Evolutionary conservation across 2,888 invertebrate species (phyloP).

Genomic region (Tetragonisca angustula): DNA sequence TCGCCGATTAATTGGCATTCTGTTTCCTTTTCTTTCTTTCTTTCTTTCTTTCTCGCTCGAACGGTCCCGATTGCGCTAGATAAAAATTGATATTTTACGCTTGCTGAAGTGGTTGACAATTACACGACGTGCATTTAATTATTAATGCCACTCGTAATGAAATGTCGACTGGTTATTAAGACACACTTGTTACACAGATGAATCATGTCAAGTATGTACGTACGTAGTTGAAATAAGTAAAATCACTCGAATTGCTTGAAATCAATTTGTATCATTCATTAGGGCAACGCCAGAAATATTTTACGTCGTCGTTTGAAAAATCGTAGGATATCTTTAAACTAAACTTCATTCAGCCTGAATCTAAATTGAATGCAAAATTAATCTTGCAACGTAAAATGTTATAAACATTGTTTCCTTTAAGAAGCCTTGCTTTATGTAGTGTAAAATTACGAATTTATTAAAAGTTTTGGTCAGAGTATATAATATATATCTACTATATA

Average conservation of each 20-base stretch:
- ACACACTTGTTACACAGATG: neutral
- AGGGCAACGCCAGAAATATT: too few relatives aligned
- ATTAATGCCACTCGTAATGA: neutral
- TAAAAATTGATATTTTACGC: neutral
- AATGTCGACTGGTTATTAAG: neutral
- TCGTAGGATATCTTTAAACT: neutral
- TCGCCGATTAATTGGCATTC: neutral
- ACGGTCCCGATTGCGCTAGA: neutral
- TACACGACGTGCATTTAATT: neutral
- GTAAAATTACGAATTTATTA: neutral
- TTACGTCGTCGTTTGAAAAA: neutral
- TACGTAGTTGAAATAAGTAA: too few relatives aligned
- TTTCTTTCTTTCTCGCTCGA: neutral
- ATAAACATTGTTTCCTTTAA: neutral
- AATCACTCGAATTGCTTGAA: neutral
- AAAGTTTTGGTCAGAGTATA: too few relatives aligned
- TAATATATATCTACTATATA: too few relatives aligned
- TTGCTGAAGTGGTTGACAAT: too few relatives aligned
- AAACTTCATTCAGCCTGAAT: too few relatives aligned
- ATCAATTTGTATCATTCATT: neutral
- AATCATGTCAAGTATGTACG: neutral
- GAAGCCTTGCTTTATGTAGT: neutral
- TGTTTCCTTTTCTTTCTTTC: neutral
- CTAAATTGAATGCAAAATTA: neutral
- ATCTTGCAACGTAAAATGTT: neutral